Conservation (phyloP, 2,888 invertebrate genomes). For the Callyntrura sp. region DNA sequence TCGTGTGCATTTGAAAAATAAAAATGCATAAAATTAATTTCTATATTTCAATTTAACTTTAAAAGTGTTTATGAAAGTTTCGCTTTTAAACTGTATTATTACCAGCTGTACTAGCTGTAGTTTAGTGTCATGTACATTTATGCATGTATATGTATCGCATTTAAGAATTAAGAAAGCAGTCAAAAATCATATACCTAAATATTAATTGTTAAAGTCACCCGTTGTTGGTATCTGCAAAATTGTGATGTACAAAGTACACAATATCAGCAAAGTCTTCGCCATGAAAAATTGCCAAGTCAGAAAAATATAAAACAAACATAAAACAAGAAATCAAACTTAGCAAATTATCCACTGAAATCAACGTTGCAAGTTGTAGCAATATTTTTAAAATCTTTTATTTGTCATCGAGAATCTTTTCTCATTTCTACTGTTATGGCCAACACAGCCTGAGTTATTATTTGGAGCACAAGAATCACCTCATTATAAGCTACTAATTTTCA, state of each 20-base stretch:
- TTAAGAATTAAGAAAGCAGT: slow-evolving; percentile 30
- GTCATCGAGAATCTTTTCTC: neutral
- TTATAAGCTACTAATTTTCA: neutral
- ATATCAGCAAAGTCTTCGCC: slow-evolving; percentile 73
- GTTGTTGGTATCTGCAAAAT: slow-evolving; percentile 33
- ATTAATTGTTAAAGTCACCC: slow-evolving; percentile 66
- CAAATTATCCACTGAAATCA: neutral
- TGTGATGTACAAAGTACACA: slow-evolving; percentile 31
- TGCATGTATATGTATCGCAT: slow-evolving; percentile 31
- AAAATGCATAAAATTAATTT: neutral
- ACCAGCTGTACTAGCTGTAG: neutral
- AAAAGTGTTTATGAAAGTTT: neutral
- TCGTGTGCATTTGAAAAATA: neutral
- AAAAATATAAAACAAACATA: neutral
- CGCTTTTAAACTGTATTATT: neutral
- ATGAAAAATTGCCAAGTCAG: slow-evolving; percentile 63
- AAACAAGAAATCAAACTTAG: neutral
- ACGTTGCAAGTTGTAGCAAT: neutral
- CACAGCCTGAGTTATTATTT: neutral
- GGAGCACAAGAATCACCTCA: neutral
- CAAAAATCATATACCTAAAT: slow-evolving; percentile 14
- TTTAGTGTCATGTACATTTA: neutral
- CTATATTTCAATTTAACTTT: neutral
- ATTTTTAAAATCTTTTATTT: neutral
- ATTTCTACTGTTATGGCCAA: neutral